These are phyloP conservation scores for Hymenochirus boettgeri DNA, from an alignment of 2,113 vertebrate genomes.

Conservation along the genomic window DNA sequence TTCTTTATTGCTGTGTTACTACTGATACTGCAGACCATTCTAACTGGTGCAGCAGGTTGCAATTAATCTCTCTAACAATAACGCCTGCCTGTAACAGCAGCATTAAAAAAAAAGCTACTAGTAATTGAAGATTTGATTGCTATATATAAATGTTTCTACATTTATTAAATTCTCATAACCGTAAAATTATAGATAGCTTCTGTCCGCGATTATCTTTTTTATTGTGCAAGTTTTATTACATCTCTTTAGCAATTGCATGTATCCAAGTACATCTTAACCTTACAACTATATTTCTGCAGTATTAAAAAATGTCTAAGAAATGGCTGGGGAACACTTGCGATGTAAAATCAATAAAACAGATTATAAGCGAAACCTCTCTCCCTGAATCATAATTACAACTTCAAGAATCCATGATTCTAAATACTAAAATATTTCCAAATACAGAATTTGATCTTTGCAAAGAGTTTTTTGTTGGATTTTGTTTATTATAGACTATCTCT, in stretches of 20 bases:
- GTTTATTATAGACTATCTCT: too few relatives aligned
- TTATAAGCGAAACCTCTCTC: slow-evolving; percentile 11
- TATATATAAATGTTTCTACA: slow-evolving; percentile 13
- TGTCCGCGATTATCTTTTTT: slow-evolving; percentile 12
- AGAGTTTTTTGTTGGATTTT: too few relatives aligned
- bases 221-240: slow-evolving; percentile 10
- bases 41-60: not conserved
- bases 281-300: slow-evolving; percentile 12
- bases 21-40: not conserved
- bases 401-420: too few relatives aligned
- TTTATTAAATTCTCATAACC: slow-evolving; percentile 26
- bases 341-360: slow-evolving; percentile 31
- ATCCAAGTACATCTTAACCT: slow-evolving; percentile 24
- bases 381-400: slow-evolving; percentile 26
- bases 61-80: not conserved
- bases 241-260: slow-evolving; percentile 1
- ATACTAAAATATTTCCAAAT: too few relatives aligned
- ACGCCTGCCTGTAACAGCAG: not conserved
- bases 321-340: slow-evolving; percentile 7
- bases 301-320: slow-evolving; percentile 14
- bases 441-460: too few relatives aligned
- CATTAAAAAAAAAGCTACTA: not conserved
- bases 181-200: slow-evolving; percentile 20
- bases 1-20: too few relatives aligned
- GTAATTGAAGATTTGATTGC: not conserved